Percentiles rank a stretch among this genome's conserved stretches.
Conservation (phyloP, 2,113 vertebrate species). For the Progne subis region DNA sequence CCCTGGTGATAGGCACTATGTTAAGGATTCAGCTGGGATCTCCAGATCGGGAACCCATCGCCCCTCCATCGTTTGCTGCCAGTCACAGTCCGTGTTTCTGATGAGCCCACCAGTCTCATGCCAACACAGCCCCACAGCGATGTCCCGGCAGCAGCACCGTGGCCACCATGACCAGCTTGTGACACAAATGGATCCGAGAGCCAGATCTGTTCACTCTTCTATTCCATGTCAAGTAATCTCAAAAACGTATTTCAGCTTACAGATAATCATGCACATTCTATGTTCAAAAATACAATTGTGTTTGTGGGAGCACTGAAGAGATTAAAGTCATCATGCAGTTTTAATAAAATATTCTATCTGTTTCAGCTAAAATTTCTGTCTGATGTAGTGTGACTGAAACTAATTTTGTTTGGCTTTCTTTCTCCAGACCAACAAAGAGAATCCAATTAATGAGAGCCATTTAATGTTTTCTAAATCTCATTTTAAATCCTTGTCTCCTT, state of each 20-base stretch:
- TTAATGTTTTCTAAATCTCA: not conserved
- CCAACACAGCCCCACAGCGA: not conserved
- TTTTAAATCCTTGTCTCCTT: not conserved
- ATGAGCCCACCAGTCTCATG: not conserved
- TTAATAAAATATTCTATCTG: not conserved
- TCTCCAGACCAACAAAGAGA: not conserved
- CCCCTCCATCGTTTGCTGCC: not conserved
- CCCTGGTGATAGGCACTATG: not conserved
- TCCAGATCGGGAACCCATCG: not conserved
- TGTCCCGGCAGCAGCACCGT: rapidly evolving
- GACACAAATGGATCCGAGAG: not conserved
- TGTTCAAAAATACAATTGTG: not conserved
- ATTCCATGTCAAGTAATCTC: not conserved
- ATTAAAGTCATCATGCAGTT: not conserved
- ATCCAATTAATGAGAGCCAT: not conserved
- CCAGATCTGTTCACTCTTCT: not conserved
- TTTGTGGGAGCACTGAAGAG: not conserved
- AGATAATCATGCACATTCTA: not conserved
- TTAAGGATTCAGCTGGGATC: not conserved
- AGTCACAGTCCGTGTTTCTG: not conserved
- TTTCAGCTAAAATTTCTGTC: not conserved
- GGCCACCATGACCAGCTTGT: not conserved
- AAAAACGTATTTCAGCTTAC: not conserved
- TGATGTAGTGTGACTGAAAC: not conserved
- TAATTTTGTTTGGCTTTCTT: not conserved